A percentile compares a stretch with the other conserved stretches of the same genome.
These are phyloP conservation scores for Philopotamus ludificatus DNA, from an alignment of 1,140 invertebrate genomes.

Conservation along the genomic window DNA sequence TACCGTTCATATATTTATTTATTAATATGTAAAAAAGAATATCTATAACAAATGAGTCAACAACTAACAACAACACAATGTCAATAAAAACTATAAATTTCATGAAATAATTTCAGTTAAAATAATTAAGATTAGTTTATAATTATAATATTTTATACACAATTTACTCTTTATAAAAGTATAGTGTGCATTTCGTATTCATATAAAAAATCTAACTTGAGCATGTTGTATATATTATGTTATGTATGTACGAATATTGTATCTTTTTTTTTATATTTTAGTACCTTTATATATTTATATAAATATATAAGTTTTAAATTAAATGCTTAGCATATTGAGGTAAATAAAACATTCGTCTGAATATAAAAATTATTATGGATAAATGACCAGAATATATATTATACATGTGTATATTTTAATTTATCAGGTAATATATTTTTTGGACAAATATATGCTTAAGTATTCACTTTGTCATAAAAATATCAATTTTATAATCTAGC, in stretches of 20 bases:
- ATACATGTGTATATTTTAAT: not conserved
- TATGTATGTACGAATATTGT: not conserved
- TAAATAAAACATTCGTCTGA: constrained; percentile 12
- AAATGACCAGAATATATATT: not conserved
- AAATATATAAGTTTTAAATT: no score
- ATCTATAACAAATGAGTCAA: constrained; percentile 40
- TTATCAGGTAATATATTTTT: not conserved
- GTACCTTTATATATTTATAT: no score
- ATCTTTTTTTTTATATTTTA: constrained; percentile 3
- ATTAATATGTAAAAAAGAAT: constrained; percentile 23
- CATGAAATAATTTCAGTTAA: constrained; percentile 29
- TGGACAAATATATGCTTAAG: constrained; percentile 20
- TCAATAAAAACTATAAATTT: constrained; percentile 38
- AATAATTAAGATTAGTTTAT: constrained; percentile 36
- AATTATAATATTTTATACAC: constrained; percentile 26
- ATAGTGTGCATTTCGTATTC: constrained; percentile 28
- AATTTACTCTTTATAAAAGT: constrained; percentile 28
- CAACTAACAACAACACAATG: constrained; percentile 40
- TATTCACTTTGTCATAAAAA: constrained; percentile 28
- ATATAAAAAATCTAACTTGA: constrained; percentile 27
- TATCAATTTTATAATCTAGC: constrained; percentile 33
- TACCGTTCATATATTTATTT: not conserved
- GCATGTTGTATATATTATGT: constrained; percentile 28
- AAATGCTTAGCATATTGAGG: constrained; percentile 17
- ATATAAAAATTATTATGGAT: not conserved